Percentiles rank a stretch among this genome's conserved stretches.
Conservation (phyloP, 2,113 vertebrate species). For the Nesoenas mayeri region DNA sequence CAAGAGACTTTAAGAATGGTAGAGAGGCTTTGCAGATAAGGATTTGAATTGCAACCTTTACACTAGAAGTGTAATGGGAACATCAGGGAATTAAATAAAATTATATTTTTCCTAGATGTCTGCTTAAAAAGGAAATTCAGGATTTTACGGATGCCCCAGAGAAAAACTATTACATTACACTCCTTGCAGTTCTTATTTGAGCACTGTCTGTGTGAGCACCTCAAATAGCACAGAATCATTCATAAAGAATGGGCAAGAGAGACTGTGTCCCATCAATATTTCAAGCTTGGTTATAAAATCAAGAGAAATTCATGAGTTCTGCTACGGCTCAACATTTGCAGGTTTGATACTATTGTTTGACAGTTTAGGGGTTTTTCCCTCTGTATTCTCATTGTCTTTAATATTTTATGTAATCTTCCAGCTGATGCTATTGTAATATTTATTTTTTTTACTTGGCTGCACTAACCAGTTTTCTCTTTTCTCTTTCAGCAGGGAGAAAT, state of each 20-base stretch:
- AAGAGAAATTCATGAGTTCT: constrained; percentile 59
- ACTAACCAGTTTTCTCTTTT: constrained; percentile 15
- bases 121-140: constrained; percentile 60
- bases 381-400: constrained; percentile 37
- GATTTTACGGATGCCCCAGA: constrained; percentile 54
- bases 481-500: constrained; percentile 45
- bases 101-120: constrained; percentile 55
- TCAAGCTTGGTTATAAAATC: constrained; percentile 64
- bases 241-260: constrained; percentile 47
- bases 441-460: constrained; percentile 23
- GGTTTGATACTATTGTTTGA: constrained; percentile 53
- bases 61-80: constrained; percentile 15
- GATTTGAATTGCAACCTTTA: constrained; percentile 32
- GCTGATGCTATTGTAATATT: constrained; percentile 43
- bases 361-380: constrained; percentile 42
- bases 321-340: constrained; percentile 17
- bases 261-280: constrained; percentile 67
- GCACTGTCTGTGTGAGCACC: constrained; percentile 55
- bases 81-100: constrained; percentile 14
- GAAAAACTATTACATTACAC: constrained; percentile 58
- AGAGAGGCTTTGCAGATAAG: constrained; percentile 24
- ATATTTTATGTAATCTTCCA: constrained; percentile 54
- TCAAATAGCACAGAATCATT: constrained; percentile 59
- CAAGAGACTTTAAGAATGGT: background rate
- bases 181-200: constrained; percentile 18